phyloP scores from a whole-genome alignment of 2,888 invertebrate genomes.

The Autographa pulchrina region DNA sequence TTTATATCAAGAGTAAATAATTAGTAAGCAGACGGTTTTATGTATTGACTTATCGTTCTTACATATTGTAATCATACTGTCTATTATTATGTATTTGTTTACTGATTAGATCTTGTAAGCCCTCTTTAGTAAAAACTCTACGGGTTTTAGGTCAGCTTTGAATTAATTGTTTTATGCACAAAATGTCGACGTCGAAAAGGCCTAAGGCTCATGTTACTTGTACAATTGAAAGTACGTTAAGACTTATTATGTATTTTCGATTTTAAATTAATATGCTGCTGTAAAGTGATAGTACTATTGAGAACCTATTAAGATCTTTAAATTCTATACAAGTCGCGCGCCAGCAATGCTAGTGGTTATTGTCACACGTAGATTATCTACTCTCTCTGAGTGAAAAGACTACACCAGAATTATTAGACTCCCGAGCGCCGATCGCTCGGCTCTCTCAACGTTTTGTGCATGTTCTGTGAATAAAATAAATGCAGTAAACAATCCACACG shows the following conservation, averaged over 20 bases:
- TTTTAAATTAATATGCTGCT: not conserved
- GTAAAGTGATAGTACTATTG: not conserved
- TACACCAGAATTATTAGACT: constrained; percentile 11
- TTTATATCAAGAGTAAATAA: constrained; percentile 14
- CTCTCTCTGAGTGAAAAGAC: not conserved
- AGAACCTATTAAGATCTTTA: not conserved
- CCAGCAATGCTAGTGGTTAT: not conserved
- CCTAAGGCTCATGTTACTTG: constrained; percentile 5
- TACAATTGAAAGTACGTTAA: constrained; percentile 16
- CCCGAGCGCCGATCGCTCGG: constrained; percentile 9
- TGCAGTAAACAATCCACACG: not conserved
- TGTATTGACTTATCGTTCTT: constrained; percentile 23
- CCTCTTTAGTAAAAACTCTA: constrained; percentile 13
- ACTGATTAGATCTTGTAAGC: constrained; percentile 12
- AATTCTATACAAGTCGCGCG: not conserved
- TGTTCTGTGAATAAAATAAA: constrained; percentile 12
- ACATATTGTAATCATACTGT: constrained; percentile 2
- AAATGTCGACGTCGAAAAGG: not conserved
- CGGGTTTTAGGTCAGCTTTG: constrained; percentile 25
- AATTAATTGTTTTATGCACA: constrained; percentile 20
- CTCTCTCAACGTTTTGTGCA: constrained; percentile 33
- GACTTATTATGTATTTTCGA: not conserved
- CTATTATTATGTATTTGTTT: constrained; percentile 11
- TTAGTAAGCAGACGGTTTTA: constrained; percentile 7
- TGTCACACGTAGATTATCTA: not conserved